These are phyloP conservation scores for Palythoa caribaeorum DNA, from an alignment of 92 coral and sea anemone species.

Conservation along the genomic window DNA sequence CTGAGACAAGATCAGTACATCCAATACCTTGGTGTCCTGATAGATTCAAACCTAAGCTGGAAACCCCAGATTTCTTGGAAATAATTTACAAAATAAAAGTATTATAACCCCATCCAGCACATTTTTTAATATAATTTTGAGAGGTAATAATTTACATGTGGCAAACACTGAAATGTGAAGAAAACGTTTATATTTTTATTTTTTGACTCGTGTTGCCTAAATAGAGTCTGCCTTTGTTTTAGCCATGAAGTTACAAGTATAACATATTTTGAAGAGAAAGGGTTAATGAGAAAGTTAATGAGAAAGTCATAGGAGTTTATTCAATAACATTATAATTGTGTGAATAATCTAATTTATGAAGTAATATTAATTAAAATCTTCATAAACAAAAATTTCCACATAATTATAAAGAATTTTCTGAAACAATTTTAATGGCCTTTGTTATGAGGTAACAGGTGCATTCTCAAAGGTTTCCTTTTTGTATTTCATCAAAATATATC, in stretches of 20 bases:
- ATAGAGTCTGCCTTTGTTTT: not conserved
- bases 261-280: not conserved
- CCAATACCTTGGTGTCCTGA: no score
- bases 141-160: not conserved
- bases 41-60: no score
- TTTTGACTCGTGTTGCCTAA: not conserved
- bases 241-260: not conserved
- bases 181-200: not conserved
- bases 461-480: not conserved
- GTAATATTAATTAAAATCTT: not conserved
- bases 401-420: not conserved
- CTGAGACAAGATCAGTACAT: no score
- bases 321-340: not conserved
- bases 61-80: no score
- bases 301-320: no score
- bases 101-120: not conserved
- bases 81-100: not conserved
- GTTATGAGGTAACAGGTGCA: not conserved
- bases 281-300: no score
- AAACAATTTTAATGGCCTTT: not conserved
- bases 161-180: not conserved
- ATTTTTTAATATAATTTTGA: not conserved
- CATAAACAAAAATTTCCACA: not conserved
- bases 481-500: not conserved
- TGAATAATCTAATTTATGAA: not conserved